A percentile compares a stretch with the other conserved stretches of the same genome.
phyloP scores from a whole-genome alignment of 2,797 vertebrate genomes.

The Enteromius afrohamiltoni region DNA sequence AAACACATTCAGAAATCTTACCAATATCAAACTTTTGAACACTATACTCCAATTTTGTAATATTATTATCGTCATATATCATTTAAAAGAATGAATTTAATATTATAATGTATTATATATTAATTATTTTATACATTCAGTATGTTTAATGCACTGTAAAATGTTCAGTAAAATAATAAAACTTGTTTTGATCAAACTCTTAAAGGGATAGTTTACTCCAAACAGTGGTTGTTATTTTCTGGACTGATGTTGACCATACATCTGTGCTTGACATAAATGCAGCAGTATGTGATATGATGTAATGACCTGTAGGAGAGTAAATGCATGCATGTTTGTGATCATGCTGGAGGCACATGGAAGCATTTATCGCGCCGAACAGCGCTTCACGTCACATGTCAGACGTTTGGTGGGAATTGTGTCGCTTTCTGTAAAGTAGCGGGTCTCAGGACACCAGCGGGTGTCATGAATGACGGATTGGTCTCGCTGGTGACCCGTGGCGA shows the following conservation, averaged over 20 bases:
- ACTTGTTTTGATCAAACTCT: background rate
- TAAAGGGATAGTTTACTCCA: background rate
- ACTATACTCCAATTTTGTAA: background rate
- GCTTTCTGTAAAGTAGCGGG: background rate
- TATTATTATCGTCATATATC: background rate
- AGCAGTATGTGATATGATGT: background rate
- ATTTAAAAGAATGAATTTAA: background rate
- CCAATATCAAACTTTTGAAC: background rate
- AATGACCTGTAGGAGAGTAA: background rate
- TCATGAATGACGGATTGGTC: conserved; percentile 12
- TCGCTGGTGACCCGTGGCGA: background rate
- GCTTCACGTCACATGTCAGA: background rate
- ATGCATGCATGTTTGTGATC: background rate
- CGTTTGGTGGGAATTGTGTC: conserved; percentile 2
- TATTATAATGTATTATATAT: background rate
- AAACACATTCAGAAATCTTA: background rate
- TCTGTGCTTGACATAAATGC: background rate
- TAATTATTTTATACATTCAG: background rate
- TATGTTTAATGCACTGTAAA: too few species aligned
- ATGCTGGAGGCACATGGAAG: conserved; percentile 8
- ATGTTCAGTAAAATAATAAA: background rate
- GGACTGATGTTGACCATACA: background rate
- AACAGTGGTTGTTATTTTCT: background rate
- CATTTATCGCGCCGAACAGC: background rate
- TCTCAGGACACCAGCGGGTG: background rate